Conservation (phyloP, 2,888 invertebrate species). For the Parnassius glacialis region DNA sequence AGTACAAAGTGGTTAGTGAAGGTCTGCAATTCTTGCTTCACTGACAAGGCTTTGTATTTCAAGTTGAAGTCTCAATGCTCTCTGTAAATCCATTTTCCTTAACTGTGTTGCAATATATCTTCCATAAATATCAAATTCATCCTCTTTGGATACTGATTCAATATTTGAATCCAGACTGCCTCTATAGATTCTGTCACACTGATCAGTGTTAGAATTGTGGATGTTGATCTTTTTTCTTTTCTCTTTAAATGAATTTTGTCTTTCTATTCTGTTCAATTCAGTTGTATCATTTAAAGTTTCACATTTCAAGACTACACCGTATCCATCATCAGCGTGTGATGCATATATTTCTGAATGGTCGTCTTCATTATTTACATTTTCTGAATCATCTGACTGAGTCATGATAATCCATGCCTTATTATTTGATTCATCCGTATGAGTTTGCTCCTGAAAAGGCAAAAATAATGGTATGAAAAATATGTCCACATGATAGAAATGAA, state of each 20-base stretch:
- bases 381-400: slow-evolving; percentile 32
- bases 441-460: slow-evolving; percentile 10
- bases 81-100: slow-evolving; percentile 62
- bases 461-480: too few species aligned
- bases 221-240: slow-evolving; percentile 55
- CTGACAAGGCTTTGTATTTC: slow-evolving; percentile 66
- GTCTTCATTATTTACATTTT: slow-evolving; percentile 36
- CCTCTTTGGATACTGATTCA: slow-evolving; percentile 46
- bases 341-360: slow-evolving; percentile 40
- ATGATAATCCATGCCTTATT: slow-evolving; percentile 31
- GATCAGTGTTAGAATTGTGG: slow-evolving; percentile 45
- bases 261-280: slow-evolving; percentile 11
- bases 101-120: slow-evolving; percentile 69
- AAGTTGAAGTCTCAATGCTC: slow-evolving; percentile 62
- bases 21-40: slow-evolving; percentile 59
- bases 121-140: slow-evolving; percentile 74
- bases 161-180: slow-evolving; percentile 38
- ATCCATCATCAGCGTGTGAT: slow-evolving; percentile 41
- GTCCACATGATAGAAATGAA: too few species aligned
- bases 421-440: slow-evolving; percentile 27
- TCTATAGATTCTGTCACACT: slow-evolving; percentile 44
- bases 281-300: slow-evolving; percentile 36
- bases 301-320: slow-evolving; percentile 44
- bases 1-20: slow-evolving; percentile 1
- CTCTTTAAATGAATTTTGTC: slow-evolving; percentile 30